Percentiles rank a stretch among this genome's conserved stretches.
These are phyloP conservation scores for Hydroisotoma schaefferi DNA, from an alignment of 2,888 invertebrate genomes.

Conservation along the genomic window DNA sequence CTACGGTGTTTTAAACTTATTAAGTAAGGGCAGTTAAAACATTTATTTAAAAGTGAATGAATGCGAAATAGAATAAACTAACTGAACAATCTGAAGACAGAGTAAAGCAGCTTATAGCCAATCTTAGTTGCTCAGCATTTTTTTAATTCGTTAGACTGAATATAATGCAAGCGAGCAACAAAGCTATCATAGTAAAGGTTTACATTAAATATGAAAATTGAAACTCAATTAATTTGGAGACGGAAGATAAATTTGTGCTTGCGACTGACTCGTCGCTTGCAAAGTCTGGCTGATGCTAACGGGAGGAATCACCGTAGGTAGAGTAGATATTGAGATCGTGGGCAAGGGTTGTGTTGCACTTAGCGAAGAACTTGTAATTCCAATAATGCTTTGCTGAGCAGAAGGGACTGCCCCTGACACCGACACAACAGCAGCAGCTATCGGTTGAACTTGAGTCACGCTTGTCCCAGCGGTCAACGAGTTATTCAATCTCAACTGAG, in stretches of 20 bases:
- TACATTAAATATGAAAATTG: too few relatives aligned
- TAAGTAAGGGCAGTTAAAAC: too few relatives aligned
- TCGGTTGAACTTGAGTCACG: conserved; percentile 31
- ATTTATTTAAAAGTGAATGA: too few relatives aligned
- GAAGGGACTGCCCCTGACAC: conserved; percentile 38
- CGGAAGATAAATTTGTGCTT: neutral
- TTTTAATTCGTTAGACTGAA: too few relatives aligned
- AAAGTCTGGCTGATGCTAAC: conserved; percentile 42
- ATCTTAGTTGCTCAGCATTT: too few relatives aligned
- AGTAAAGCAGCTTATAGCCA: too few relatives aligned
- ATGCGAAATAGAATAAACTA: too few relatives aligned
- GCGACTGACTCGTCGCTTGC: neutral
- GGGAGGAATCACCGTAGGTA: conserved; percentile 36
- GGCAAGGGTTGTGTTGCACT: conserved; percentile 42
- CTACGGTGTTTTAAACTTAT: too few relatives aligned
- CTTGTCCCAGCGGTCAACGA: conserved; percentile 33
- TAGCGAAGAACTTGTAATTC: conserved; percentile 37
- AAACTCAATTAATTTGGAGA: neutral
- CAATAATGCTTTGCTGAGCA: conserved; percentile 40
- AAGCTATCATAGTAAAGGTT: too few relatives aligned
- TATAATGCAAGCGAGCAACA: too few relatives aligned
- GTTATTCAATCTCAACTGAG: conserved; percentile 61
- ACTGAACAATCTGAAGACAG: too few relatives aligned
- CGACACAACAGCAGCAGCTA: conserved; percentile 30
- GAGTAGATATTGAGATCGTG: conserved; percentile 44